phyloP scores from a whole-genome alignment of 1,140 invertebrate species.

The Meloidogyne floridensis region DNA sequence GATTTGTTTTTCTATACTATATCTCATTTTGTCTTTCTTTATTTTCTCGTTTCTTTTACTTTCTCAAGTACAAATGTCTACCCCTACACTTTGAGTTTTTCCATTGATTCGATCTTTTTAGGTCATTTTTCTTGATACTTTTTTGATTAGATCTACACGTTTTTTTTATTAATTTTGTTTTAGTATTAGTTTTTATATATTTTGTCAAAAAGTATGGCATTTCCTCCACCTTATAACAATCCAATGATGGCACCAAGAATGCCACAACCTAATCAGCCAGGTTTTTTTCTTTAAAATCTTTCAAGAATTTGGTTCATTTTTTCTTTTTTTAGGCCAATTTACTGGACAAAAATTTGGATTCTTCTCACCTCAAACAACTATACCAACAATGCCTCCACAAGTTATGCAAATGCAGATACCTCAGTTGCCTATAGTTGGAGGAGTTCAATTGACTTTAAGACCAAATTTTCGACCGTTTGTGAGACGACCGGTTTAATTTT shows the following conservation, averaged over 20 bases:
- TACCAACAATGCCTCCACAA: constrained; percentile 7
- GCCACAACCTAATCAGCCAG: neutral
- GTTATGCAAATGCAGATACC: neutral
- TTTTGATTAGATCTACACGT: too few relatives aligned
- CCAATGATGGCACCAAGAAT: constrained; percentile 18
- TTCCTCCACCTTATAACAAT: constrained; percentile 32
- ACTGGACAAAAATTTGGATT: constrained; percentile 20
- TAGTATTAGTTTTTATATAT: too few relatives aligned
- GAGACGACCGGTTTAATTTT: neutral
- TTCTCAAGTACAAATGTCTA: neutral
- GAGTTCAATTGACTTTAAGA: constrained; percentile 12
- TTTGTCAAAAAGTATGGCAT: constrained; percentile 15
- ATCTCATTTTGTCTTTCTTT: neutral
- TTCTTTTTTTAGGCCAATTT: constrained; percentile 1
- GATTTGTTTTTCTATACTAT: neutral
- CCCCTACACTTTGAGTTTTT: neutral
- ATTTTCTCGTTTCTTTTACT: neutral
- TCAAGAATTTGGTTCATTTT: neutral
- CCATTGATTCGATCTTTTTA: too few relatives aligned
- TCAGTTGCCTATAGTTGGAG: constrained; percentile 5
- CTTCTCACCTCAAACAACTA: constrained; percentile 22
- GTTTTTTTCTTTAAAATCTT: neutral
- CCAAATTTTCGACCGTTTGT: constrained; percentile 19
- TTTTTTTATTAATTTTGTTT: too few relatives aligned
- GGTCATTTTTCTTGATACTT: too few relatives aligned